Conservation (phyloP, 2,888 invertebrate species). For the Stenodema calcarata region DNA sequence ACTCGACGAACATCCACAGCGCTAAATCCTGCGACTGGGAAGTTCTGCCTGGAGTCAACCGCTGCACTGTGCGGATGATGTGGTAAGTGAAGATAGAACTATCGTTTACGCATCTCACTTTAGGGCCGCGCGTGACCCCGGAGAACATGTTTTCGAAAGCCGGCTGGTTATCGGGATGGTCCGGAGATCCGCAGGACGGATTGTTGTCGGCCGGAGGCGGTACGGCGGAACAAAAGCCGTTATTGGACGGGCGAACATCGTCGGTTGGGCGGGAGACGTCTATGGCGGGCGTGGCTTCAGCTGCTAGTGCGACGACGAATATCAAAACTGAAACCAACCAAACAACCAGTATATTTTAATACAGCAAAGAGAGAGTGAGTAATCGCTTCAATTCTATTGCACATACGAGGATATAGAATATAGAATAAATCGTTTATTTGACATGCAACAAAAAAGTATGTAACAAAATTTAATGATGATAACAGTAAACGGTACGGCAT, state of each 20-base stretch:
- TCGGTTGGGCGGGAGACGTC: neutral
- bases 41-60: neutral
- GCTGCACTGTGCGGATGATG: neutral
- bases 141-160: neutral
- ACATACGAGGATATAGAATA: too few species aligned
- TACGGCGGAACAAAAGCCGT: neutral
- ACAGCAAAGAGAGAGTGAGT: too few species aligned
- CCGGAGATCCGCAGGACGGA: neutral
- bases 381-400: too few species aligned
- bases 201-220: neutral
- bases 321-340: neutral
- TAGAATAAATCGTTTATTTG: too few species aligned
- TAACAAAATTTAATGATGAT: too few species aligned
- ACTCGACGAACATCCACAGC: slow-evolving; percentile 21
- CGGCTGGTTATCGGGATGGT: neutral
- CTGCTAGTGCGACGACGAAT: neutral
- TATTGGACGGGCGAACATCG: too few species aligned
- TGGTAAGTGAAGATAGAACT: neutral
- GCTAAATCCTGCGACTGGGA: neutral
- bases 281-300: neutral
- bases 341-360: too few species aligned
- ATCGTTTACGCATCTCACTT: neutral
- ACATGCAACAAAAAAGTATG: too few species aligned
- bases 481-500: too few species aligned
- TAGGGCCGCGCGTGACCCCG: neutral